Evolutionary conservation across 1,140 invertebrate genomes (phyloP).

Genomic region (Gryllus bimaculatus): DNA sequence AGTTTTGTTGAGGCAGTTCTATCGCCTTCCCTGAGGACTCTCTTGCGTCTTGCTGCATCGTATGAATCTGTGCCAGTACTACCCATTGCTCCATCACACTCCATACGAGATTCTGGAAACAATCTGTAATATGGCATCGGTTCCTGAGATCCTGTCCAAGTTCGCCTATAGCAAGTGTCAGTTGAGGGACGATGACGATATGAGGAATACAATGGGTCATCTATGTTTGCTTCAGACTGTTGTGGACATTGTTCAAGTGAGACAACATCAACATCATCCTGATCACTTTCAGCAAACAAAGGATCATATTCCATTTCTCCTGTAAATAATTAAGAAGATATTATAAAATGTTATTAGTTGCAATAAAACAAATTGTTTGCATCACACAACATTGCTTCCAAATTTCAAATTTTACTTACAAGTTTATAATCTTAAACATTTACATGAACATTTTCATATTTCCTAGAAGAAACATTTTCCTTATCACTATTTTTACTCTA

Average conservation of each 20-base stretch:
- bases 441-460: no score
- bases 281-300: slow-evolving; percentile 42
- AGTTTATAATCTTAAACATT: no score
- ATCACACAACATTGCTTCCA: no score
- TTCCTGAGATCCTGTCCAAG: not conserved
- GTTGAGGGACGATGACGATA: not conserved
- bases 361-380: no score
- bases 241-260: slow-evolving; percentile 11
- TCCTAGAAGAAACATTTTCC: no score
- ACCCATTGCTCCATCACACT: slow-evolving; percentile 11
- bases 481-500: no score
- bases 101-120: slow-evolving; percentile 17
- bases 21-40: slow-evolving; percentile 18
- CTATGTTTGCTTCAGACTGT: not conserved
- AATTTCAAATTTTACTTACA: no score
- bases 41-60: slow-evolving; percentile 20
- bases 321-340: slow-evolving; percentile 10
- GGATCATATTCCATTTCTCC: slow-evolving; percentile 42
- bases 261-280: slow-evolving; percentile 36
- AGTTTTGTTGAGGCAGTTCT: slow-evolving; percentile 12
- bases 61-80: slow-evolving; percentile 8
- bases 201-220: slow-evolving; percentile 11
- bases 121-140: not conserved
- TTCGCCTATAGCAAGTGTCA: slow-evolving; percentile 7
- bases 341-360: not conserved